Percentiles rank a stretch among this genome's conserved stretches.
Evolutionary conservation across 2,888 invertebrate species (phyloP).

Genomic region (Oxytorus armatus): DNA sequence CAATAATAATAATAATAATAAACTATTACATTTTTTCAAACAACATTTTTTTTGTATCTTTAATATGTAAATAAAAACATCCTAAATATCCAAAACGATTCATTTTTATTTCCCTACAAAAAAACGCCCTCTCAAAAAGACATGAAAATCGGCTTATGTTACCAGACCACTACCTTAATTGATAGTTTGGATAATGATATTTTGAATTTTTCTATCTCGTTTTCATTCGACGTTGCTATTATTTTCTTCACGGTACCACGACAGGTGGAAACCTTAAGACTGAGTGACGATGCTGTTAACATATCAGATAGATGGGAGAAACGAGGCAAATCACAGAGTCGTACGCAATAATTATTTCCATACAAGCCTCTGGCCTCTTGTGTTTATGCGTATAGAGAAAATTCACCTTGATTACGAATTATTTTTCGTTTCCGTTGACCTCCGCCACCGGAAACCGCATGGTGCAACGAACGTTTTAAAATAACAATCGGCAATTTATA

Average conservation of each 20-base stretch:
- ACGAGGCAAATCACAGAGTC: constrained; percentile 1
- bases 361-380: constrained; percentile 19
- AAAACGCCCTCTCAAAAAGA: too few relatives aligned
- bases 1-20: too few relatives aligned
- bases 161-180: too few relatives aligned
- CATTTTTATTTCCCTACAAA: too few relatives aligned
- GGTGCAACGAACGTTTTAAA: constrained; percentile 3
- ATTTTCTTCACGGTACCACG: background rate
- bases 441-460: constrained; percentile 7
- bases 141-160: too few relatives aligned
- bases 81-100: too few relatives aligned
- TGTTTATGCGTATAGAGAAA: background rate
- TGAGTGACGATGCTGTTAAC: constrained; percentile 31
- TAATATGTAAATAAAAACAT: too few relatives aligned
- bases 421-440: constrained; percentile 47
- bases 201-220: constrained; percentile 7
- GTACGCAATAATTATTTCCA: constrained; percentile 57
- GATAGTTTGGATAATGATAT: background rate
- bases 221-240: constrained; percentile 10
- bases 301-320: background rate
- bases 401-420: constrained; percentile 38
- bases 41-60: too few relatives aligned
- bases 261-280: constrained; percentile 49
- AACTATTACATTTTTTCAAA: too few relatives aligned
- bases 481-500: background rate